Percentiles rank a stretch among this genome's conserved stretches.
Conservation (phyloP, 2,797 vertebrate species). For the Tapera naevia region DNA sequence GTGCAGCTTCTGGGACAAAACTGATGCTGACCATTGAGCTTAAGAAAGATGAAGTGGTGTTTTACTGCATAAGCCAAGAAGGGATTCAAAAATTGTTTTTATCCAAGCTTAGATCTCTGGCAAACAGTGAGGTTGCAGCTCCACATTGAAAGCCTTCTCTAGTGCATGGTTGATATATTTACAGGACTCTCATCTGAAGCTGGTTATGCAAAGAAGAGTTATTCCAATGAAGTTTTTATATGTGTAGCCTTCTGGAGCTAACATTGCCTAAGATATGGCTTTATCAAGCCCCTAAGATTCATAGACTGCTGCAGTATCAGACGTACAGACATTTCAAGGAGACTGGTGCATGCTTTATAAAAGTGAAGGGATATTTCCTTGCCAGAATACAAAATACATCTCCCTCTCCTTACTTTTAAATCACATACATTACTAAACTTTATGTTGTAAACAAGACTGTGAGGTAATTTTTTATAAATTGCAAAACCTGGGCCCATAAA, state of each 20-base stretch:
- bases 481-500: neutral
- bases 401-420: neutral
- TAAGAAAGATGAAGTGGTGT: neutral
- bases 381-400: neutral
- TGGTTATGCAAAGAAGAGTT: neutral
- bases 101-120: conserved; percentile 18
- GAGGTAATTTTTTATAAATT: neutral
- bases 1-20: neutral
- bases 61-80: neutral
- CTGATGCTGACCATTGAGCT: neutral
- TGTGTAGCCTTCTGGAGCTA: neutral
- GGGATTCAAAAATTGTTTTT: neutral
- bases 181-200: neutral
- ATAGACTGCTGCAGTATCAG: neutral
- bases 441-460: neutral
- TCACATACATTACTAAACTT: neutral
- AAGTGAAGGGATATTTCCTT: neutral
- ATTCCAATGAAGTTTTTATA: neutral
- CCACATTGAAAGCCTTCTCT: neutral
- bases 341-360: neutral
- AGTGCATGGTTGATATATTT: accelerated
- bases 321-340: conserved; percentile 13
- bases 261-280: neutral
- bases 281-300: neutral
- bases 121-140: neutral